Base-by-base conservation (phyloP, 2,113 vertebrate genomes). In the Scatophagus argus region DNA sequence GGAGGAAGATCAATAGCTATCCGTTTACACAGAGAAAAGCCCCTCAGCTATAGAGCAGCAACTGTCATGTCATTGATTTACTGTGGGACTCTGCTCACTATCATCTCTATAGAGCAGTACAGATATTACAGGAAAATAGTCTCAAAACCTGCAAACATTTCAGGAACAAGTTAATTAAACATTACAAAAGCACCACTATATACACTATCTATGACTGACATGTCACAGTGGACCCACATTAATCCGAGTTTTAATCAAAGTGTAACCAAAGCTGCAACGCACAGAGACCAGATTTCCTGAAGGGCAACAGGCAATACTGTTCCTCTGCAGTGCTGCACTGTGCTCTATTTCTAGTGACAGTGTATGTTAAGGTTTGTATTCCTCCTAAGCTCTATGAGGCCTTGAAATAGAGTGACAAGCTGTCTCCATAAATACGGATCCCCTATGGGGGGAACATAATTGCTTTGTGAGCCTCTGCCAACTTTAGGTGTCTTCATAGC, bases 351-450 rank as follows among this genome's bases (percentile, higher is more conserved):
- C 80, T 58, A 86, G 87, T 87, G 76, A 76, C 65, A 60, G 82
- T 62, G 68, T 69, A 60, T 46, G 82, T 80, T 81, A 61, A 90
- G 79, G 86, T 82, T 80, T 86, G 64, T 84, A 59, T 77, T 80
- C 29, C 81, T 85, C 60, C 70, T 85, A 91, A 91, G 82, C 90
- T 85, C 77, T 3, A 12, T 0, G 9, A 84, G 85, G 78, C 89
- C 89, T 87, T 92, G 89, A 94, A 93, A 91, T 91, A 93, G 92
- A 93, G 91, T 93, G 91, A 92, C 91, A 94, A 93, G 89, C 91
- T 52, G 58, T 85, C 89, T 66, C 89, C 93, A 92, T 91, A 93
- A 94, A 95, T 93, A 92, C 85, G 70, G 82, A 88, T 65, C 65
- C 80, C 86, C 81, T 83, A 71, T 74, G 66, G 87, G 79, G 79